A percentile compares a stretch with the other conserved stretches of the same genome.
Conservation (phyloP, 2,888 invertebrate species). For the Netelia virgata region DNA sequence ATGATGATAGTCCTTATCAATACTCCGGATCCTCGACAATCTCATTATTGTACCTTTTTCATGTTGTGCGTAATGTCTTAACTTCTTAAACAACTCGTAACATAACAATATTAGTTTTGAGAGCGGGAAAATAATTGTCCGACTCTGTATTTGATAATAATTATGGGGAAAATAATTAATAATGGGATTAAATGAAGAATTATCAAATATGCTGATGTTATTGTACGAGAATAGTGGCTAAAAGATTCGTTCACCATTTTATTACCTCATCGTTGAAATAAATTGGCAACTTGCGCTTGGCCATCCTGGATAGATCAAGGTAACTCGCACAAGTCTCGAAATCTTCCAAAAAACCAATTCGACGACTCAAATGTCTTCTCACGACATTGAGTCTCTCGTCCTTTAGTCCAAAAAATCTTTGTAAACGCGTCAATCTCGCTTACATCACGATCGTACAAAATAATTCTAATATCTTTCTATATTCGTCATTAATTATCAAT, state of each 20-base stretch:
- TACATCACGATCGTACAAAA: not conserved
- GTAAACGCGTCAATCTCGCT: not conserved
- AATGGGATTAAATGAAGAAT: too few relatives aligned
- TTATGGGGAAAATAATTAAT: too few relatives aligned
- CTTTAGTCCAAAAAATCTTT: not conserved
- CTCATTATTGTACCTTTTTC: not conserved
- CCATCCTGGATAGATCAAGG: slow-evolving; percentile 32
- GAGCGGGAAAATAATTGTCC: too few relatives aligned
- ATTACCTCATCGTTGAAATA: slow-evolving; percentile 48
- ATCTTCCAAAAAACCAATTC: not conserved
- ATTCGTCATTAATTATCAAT: not conserved
- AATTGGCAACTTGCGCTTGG: slow-evolving; percentile 47
- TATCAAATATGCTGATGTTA: too few relatives aligned
- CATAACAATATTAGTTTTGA: too few relatives aligned
- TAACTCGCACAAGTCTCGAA: not conserved
- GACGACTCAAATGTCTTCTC: not conserved
- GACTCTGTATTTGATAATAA: too few relatives aligned
- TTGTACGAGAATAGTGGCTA: not conserved
- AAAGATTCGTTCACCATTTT: not conserved
- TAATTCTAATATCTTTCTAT: not conserved
- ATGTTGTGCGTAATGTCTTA: not conserved
- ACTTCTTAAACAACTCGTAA: not conserved
- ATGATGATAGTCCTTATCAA: not conserved
- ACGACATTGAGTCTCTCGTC: not conserved
- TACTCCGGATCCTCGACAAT: not conserved